phyloP scores from a whole-genome alignment of 30 jellyfish, hydroid and myxozoan genomes.

The Mastigias papua region DNA sequence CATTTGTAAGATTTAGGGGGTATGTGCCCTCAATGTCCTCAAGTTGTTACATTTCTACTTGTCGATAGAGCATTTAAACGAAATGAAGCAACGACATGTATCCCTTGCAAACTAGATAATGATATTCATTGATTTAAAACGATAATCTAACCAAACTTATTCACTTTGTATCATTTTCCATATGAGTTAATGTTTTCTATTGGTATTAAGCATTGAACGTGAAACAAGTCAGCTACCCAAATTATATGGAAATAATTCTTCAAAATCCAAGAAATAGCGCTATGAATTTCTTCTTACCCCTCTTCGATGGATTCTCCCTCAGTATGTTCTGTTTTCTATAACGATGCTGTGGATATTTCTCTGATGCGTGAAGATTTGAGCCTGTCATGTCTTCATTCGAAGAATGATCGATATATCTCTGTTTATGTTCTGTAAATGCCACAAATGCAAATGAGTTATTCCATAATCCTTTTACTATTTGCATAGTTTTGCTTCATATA shows the following conservation, averaged over 20 bases:
- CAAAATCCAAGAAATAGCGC: neutral
- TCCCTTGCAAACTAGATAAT: neutral
- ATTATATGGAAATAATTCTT: too few relatives aligned
- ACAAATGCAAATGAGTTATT: neutral
- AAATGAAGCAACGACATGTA: neutral
- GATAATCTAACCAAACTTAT: too few relatives aligned
- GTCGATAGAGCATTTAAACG: neutral
- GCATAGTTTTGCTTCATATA: neutral
- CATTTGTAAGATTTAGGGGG: neutral
- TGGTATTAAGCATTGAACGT: neutral
- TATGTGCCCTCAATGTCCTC: neutral
- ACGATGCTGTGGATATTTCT: conserved; percentile 57
- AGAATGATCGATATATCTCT: conserved; percentile 36
- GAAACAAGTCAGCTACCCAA: neutral
- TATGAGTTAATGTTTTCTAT: too few relatives aligned
- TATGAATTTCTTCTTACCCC: conserved; percentile 17
- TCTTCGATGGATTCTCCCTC: conserved; percentile 26
- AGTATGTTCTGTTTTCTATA: conserved; percentile 35
- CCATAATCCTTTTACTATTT: neutral
- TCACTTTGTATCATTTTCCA: too few relatives aligned
- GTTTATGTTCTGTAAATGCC: conserved; percentile 32
- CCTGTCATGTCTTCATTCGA: neutral
- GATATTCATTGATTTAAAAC: too few relatives aligned
- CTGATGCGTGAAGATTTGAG: conserved; percentile 16
- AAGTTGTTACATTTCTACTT: neutral